Evolutionary conservation across 2,797 vertebrate species (phyloP).

Genomic region (Lepidocolaptes lacrymiger): DNA sequence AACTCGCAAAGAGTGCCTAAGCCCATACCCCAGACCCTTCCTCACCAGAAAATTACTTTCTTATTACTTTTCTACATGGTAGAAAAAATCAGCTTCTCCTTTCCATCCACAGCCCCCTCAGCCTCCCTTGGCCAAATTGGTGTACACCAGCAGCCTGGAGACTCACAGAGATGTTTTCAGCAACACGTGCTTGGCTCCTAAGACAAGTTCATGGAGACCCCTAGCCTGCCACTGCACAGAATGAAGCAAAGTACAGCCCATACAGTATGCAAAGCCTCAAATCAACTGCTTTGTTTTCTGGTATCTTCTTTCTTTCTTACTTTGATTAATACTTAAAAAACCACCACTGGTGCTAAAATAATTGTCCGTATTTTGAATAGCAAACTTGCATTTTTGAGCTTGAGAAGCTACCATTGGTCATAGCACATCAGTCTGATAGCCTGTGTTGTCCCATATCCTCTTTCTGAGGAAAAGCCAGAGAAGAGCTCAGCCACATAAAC

Average conservation of each 20-base stretch:
- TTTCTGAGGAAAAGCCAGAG: background rate
- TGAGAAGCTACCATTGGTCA: background rate
- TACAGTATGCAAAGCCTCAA: background rate
- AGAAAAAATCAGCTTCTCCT: background rate
- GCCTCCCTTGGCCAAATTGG: background rate
- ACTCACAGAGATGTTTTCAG: background rate
- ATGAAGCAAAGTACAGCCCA: background rate
- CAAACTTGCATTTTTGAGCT: background rate
- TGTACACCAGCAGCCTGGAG: rapidly evolving
- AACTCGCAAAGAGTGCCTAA: background rate
- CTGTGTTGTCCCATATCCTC: background rate
- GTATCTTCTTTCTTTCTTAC: background rate
- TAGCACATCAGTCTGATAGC: background rate
- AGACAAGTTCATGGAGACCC: background rate
- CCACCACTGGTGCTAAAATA: background rate
- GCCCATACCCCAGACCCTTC: background rate
- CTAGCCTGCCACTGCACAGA: background rate
- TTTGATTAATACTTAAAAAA: background rate
- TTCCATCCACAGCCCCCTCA: background rate
- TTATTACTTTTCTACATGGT: background rate
- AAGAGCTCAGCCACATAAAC: background rate
- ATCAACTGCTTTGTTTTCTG: background rate
- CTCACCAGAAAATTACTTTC: background rate
- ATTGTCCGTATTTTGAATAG: background rate
- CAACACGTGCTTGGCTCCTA: rapidly evolving